Evolutionary conservation across 2,113 vertebrate genomes (phyloP).

Genomic region (Nematolebias whitei): DNA sequence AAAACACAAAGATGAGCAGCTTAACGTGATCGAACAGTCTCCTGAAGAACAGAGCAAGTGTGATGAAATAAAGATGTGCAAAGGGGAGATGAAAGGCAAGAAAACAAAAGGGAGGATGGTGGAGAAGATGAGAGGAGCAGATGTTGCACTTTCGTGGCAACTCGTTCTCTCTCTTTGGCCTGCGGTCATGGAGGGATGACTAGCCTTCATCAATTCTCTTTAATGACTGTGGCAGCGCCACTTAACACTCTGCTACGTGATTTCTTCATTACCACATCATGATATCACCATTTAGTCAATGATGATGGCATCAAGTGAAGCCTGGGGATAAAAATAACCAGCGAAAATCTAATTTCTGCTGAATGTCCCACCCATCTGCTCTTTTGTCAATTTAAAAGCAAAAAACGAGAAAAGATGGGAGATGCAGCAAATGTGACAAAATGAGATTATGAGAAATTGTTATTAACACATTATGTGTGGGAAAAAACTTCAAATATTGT

Average conservation of each 20-base stretch:
- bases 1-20: slow-evolving; percentile 14
- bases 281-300: slow-evolving; percentile 51
- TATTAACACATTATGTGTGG: slow-evolving; percentile 4
- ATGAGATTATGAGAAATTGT: not conserved
- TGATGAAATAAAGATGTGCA: slow-evolving; percentile 17
- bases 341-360: slow-evolving; percentile 19
- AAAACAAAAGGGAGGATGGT: slow-evolving; percentile 4
- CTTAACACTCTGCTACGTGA: slow-evolving; percentile 61
- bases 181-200: slow-evolving; percentile 62
- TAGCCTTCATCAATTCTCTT: slow-evolving; percentile 72
- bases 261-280: slow-evolving; percentile 64
- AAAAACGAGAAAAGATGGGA: not conserved
- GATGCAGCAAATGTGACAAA: not conserved
- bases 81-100: not conserved
- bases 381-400: slow-evolving; percentile 23
- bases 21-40: slow-evolving; percentile 28
- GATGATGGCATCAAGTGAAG: slow-evolving; percentile 15
- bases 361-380: slow-evolving; percentile 29
- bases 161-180: slow-evolving; percentile 51
- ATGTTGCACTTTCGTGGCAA: slow-evolving; percentile 42
- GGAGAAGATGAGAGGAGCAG: slow-evolving; percentile 27
- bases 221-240: slow-evolving; percentile 67
- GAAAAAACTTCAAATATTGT: not conserved
- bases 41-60: slow-evolving; percentile 3
- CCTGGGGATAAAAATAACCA: slow-evolving; percentile 23